Evolutionary conservation across 2,888 invertebrate genomes (phyloP).

Genomic region (Microctonus brassicae): DNA sequence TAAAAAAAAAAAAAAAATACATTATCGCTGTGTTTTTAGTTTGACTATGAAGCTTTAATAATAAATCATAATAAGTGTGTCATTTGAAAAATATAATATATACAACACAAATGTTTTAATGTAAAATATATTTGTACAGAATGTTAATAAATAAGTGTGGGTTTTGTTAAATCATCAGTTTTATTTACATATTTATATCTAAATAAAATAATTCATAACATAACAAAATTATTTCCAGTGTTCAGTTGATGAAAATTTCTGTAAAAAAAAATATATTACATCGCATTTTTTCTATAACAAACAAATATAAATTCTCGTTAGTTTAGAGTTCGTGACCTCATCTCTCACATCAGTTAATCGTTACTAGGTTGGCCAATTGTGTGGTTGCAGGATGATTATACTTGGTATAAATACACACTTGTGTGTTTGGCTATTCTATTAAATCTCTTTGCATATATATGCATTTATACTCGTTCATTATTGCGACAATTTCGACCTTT

Average conservation of each 20-base stretch:
- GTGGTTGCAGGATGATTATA: neutral
- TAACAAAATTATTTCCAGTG: neutral
- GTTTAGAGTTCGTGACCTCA: neutral
- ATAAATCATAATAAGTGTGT: constrained; percentile 15
- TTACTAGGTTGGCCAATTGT: constrained; percentile 31
- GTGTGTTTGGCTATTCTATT: neutral
- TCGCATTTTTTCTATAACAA: neutral
- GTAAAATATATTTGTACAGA: constrained; percentile 70
- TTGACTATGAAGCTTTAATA: neutral
- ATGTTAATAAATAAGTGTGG: constrained; percentile 66
- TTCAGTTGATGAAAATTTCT: too few species aligned
- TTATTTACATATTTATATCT: neutral
- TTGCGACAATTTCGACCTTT: constrained; percentile 45
- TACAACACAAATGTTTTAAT: constrained; percentile 49
- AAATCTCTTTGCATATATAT: too few species aligned
- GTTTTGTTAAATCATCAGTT: constrained; percentile 60
- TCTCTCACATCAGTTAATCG: constrained; percentile 11
- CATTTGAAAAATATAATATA: constrained; percentile 35
- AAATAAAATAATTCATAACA: neutral
- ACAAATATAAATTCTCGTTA: too few species aligned
- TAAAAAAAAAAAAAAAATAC: too few species aligned
- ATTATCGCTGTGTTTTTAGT: neutral
- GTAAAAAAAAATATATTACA: too few species aligned
- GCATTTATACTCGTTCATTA: constrained; percentile 15
- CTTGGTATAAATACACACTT: constrained; percentile 1